Evolutionary conservation across 2,113 vertebrate genomes (phyloP), one percentile per base, ranked within the genome.

Genomic region (Phalacrocorax aristotelis): DNA sequence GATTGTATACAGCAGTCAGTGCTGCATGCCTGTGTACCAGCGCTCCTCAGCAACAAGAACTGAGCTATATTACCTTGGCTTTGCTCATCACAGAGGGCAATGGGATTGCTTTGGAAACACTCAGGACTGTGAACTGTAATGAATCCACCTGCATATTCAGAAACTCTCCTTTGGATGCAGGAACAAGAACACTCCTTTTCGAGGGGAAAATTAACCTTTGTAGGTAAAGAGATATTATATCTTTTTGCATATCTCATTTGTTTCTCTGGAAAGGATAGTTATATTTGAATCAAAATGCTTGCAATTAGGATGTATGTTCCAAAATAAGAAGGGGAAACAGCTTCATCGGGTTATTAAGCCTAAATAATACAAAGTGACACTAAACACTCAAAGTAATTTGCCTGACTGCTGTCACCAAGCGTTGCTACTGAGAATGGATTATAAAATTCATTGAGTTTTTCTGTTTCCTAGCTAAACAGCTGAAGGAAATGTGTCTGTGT

Each of bases 361-460:
- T 83, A 94, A 88, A 81, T 96, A 95, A 95, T 78, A 75, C 27
- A 36, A 95, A 95, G 61, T 78, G 90, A 94, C 93, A 91, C 46
- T 66, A 65, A 90, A 80, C 42, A 90, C n/a, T 49, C 64, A 52
- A 81, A 91, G 65, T 88, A 78, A 95, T 97, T 94, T 93, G 66
- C 91, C 71, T 93, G 72, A 89, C 93, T 90, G 58, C 87, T 96
- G 82, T 97, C 95, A 94, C 32, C 65, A 79, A 71, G 25, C 68
- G 92, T 89, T 94, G 55, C 72, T 71, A 54, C 64, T 74, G 71
- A 95, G 96, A 96, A 97, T 44, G 54, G 65, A 97, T 95, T 89
- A 89, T 55, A 88, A 92, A 95, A 83, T 26, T 85, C 77, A 83
- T 29, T 65, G 87, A 91, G 44, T 84, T 97, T 94, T 93, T 64